A percentile compares a stretch with the other conserved stretches of the same genome.
These are phyloP conservation scores for Paralichthys olivaceus DNA, from an alignment of 2,113 vertebrate genomes.

Conservation along the genomic window DNA sequence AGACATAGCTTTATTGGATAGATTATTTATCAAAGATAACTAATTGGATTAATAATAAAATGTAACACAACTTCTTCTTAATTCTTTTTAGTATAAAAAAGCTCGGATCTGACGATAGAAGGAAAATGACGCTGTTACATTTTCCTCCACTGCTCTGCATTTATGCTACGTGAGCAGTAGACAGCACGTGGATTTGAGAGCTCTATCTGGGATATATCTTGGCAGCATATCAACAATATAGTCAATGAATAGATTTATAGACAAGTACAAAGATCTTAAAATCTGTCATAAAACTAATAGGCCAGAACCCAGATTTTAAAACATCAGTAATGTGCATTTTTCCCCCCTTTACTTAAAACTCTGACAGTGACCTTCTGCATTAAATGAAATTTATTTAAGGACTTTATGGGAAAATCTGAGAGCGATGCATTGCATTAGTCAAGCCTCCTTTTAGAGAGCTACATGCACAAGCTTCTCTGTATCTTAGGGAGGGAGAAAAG, in stretches of 20 bases:
- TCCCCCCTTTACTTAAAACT: constrained; percentile 21
- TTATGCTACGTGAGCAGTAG: not conserved
- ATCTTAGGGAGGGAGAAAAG: not conserved
- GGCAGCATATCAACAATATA: constrained; percentile 35
- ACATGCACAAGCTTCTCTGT: not conserved
- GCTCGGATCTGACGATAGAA: too few species aligned
- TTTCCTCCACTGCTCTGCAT: not conserved
- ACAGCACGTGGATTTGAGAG: constrained; percentile 5
- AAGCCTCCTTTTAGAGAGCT: not conserved
- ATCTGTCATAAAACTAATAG: constrained; percentile 19
- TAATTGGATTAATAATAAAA: too few species aligned
- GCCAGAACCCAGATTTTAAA: constrained; percentile 12
- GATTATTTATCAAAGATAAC: too few species aligned
- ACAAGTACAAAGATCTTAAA: constrained; percentile 19
- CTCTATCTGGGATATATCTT: not conserved
- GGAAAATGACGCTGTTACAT: too few species aligned
- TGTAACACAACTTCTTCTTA: not conserved
- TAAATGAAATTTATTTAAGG: constrained; percentile 20
- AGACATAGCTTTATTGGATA: too few species aligned
- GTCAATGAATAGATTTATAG: constrained; percentile 41
- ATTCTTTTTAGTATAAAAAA: too few species aligned
- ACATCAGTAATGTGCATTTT: not conserved
- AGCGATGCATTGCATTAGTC: not conserved
- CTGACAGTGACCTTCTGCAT: constrained; percentile 15
- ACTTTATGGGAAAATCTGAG: constrained; percentile 12